phyloP scores from a whole-genome alignment of 2,888 invertebrate species.

The Rhagonycha lutea region DNA sequence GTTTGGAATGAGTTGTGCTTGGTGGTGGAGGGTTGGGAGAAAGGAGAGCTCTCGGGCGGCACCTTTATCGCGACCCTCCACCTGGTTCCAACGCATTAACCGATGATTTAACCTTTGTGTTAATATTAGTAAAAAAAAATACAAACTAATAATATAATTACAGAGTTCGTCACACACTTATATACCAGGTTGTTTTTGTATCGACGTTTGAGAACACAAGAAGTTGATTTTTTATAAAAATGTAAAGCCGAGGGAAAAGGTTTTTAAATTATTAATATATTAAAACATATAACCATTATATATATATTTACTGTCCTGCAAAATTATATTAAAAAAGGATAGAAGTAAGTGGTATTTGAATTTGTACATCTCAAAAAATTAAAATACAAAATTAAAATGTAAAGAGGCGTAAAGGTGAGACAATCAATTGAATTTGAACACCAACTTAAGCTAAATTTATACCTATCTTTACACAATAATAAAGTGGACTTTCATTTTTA shows the following conservation, averaged over 20 bases:
- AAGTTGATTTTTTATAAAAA: not conserved
- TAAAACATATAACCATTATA: not conserved
- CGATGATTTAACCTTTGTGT: not conserved
- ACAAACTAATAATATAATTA: slow-evolving; percentile 20
- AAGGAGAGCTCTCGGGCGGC: slow-evolving; percentile 18
- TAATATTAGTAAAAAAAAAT: slow-evolving; percentile 21
- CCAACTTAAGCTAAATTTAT: slow-evolving; percentile 56
- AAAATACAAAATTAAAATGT: slow-evolving; percentile 9
- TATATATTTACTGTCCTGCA: slow-evolving; percentile 14
- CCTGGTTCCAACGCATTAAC: slow-evolving; percentile 1
- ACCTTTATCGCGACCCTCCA: slow-evolving; percentile 16
- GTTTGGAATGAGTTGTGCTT: slow-evolving; percentile 50
- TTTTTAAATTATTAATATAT: not conserved
- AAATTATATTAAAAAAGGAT: slow-evolving; percentile 9
- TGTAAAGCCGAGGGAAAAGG: not conserved
- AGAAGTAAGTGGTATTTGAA: not conserved
- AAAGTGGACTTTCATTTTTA: slow-evolving; percentile 58
- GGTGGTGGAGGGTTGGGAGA: slow-evolving; percentile 41
- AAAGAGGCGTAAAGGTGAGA: slow-evolving; percentile 21
- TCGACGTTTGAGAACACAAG: not conserved
- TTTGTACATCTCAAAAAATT: slow-evolving; percentile 26
- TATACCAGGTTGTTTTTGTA: slow-evolving; percentile 2
- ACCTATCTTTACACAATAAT: slow-evolving; percentile 55
- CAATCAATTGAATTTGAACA: slow-evolving; percentile 41
- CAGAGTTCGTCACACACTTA: slow-evolving; percentile 23